Conservation (phyloP, 2,113 vertebrate genomes). For the Ploceus nigricollis region DNA sequence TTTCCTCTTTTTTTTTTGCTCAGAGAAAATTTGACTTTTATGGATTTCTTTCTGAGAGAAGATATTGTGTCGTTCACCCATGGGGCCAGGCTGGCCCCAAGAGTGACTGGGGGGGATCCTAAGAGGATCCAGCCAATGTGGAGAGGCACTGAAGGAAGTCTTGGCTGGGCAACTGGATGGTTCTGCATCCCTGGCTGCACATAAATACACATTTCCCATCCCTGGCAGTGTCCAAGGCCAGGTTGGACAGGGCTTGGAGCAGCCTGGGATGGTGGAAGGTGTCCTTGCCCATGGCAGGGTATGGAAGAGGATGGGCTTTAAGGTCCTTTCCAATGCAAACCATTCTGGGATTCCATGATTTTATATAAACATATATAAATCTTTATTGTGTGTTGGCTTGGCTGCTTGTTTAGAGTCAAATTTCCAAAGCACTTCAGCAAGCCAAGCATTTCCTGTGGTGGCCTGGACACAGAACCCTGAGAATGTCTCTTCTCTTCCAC, state of each 20-base stretch:
- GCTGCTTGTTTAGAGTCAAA: not conserved
- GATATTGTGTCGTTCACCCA: fast-evolving
- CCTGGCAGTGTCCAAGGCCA: not conserved
- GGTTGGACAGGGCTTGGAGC: fast-evolving
- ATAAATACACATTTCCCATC: not conserved
- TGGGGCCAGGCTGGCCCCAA: not conserved
- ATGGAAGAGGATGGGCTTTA: not conserved
- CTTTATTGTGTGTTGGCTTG: not conserved
- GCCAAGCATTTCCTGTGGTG: fast-evolving
- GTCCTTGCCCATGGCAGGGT: not conserved
- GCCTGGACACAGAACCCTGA: fast-evolving
- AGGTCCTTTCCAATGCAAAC: not conserved
- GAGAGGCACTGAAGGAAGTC: not conserved
- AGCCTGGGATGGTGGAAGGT: fast-evolving
- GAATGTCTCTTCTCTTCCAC: not conserved
- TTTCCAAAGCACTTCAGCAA: not conserved
- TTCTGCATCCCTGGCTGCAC: not conserved
- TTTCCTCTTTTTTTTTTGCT: not conserved
- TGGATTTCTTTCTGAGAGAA: not conserved
- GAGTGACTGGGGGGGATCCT: not conserved
- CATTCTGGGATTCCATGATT: not conserved
- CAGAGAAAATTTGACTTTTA: not conserved
- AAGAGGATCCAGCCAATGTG: fast-evolving
- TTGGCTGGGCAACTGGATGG: not conserved
- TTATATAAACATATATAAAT: not conserved